Conservation (phyloP, 1,140 invertebrate species). For the Cotesia typhae region DNA sequence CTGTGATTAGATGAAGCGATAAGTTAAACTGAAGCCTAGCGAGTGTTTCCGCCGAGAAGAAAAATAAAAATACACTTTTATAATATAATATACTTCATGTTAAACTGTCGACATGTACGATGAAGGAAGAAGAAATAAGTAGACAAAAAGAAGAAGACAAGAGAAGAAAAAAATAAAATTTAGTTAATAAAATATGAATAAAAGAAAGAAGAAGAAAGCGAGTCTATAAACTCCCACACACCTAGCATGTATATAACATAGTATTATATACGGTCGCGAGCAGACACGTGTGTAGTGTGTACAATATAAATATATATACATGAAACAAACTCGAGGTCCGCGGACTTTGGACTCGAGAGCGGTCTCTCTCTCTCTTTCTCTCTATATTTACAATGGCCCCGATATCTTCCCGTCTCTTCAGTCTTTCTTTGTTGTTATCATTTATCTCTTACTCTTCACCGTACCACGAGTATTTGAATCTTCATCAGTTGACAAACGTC, state of each 20-base stretch:
- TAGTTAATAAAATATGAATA: neutral
- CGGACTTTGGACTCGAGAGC: constrained; percentile 41
- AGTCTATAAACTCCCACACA: constrained; percentile 26
- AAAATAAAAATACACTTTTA: neutral
- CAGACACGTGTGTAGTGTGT: neutral
- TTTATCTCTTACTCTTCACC: constrained; percentile 5
- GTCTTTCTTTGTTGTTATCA: constrained; percentile 14
- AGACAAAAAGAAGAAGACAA: neutral
- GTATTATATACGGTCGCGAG: neutral
- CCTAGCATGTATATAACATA: too few relatives aligned
- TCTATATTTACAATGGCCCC: constrained; percentile 39
- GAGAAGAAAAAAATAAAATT: neutral
- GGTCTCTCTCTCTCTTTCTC: constrained; percentile 28
- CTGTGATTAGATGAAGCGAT: too few relatives aligned
- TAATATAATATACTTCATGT: constrained; percentile 4
- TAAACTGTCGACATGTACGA: neutral
- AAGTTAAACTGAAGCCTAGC: too few relatives aligned
- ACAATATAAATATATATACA: constrained; percentile 11
- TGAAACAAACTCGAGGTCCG: constrained; percentile 32
- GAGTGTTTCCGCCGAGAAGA: too few relatives aligned
- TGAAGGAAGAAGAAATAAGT: neutral
- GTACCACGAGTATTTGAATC: neutral
- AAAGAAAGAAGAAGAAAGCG: constrained; percentile 10
- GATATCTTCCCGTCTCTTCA: constrained; percentile 16
- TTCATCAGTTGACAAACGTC: too few relatives aligned